phyloP scores from a whole-genome alignment of 1,140 invertebrate genomes.

The Diploscapter pachys region DNA sequence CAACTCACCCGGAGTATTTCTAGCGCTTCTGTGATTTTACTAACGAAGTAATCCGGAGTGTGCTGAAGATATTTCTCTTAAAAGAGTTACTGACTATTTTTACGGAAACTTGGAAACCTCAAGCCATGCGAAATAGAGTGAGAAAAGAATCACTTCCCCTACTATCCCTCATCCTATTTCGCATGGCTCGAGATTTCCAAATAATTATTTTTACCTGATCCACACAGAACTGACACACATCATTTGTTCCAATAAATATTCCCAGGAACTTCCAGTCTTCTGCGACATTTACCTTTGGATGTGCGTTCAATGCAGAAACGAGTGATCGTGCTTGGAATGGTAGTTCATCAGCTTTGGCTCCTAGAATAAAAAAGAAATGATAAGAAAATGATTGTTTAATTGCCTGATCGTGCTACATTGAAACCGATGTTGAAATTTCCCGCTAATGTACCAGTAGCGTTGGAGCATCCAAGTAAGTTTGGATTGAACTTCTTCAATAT shows the following conservation, averaged over 20 bases:
- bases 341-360: slow-evolving; percentile 57
- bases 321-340: slow-evolving; percentile 56
- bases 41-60: too few species aligned
- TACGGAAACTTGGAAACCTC: too few species aligned
- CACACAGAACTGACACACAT: slow-evolving; percentile 73
- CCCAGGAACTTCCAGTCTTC: slow-evolving; percentile 74
- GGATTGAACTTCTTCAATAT: slow-evolving; percentile 60
- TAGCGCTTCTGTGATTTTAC: too few species aligned
- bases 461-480: slow-evolving; percentile 58
- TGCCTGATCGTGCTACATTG: slow-evolving; percentile 48
- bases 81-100: too few species aligned
- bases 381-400: too few species aligned
- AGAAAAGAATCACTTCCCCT: too few species aligned
- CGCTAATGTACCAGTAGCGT: slow-evolving; percentile 44
- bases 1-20: too few species aligned
- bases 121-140: too few species aligned
- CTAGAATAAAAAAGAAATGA: slow-evolving; percentile 35
- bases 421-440: slow-evolving; percentile 46
- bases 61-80: too few species aligned
- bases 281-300: slow-evolving; percentile 8
- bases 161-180: too few species aligned
- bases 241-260: slow-evolving; percentile 78
- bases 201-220: slow-evolving; percentile 25
- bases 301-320: slow-evolving; percentile 54
- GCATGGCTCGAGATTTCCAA: too few species aligned